A percentile compares a stretch with the other conserved stretches of the same genome.
These are phyloP conservation scores for Belonocnema kinseyi DNA, from an alignment of 1,140 invertebrate genomes.

Conservation along the genomic window DNA sequence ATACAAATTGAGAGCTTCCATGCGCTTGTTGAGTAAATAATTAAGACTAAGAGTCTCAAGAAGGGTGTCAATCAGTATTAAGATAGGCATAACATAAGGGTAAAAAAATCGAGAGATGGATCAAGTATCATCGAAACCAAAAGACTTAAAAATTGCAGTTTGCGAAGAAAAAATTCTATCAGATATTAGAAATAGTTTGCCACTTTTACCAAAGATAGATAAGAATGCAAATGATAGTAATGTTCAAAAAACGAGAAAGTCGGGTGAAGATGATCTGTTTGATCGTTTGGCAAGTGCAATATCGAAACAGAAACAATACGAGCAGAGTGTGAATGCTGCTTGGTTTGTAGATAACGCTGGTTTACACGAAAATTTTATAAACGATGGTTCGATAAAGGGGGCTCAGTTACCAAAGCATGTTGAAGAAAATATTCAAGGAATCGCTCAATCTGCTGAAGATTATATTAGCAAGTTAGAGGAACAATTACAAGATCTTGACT, in stretches of 20 bases:
- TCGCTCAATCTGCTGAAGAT: slow-evolving; percentile 48
- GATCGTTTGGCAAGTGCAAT: slow-evolving; percentile 38
- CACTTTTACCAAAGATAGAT: slow-evolving; percentile 12
- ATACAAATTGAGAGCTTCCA: too few species aligned
- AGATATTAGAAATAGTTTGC: neutral
- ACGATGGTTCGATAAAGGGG: neutral
- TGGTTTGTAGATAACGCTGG: slow-evolving; percentile 30
- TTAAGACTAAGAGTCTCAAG: neutral
- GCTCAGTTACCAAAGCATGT: slow-evolving; percentile 44
- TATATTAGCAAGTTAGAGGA: slow-evolving; percentile 53
- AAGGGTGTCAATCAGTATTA: neutral
- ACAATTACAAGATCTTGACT: slow-evolving; percentile 52
- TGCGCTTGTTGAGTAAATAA: neutral
- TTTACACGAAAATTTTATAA: slow-evolving; percentile 31
- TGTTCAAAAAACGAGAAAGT: slow-evolving; percentile 1
- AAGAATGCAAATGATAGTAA: slow-evolving; percentile 5
- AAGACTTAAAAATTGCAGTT: slow-evolving; percentile 29
- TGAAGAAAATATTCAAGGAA: slow-evolving; percentile 46
- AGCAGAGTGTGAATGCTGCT: slow-evolving; percentile 36
- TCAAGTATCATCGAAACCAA: neutral
- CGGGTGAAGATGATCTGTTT: slow-evolving; percentile 39
- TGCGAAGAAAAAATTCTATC: slow-evolving; percentile 22
- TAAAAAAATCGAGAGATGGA: slow-evolving; percentile 5
- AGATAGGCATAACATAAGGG: neutral
- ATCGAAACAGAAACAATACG: slow-evolving; percentile 48